These are phyloP conservation scores for Drosophila lutescens DNA, from an alignment of 2,888 invertebrate genomes.

Conservation along the genomic window DNA sequence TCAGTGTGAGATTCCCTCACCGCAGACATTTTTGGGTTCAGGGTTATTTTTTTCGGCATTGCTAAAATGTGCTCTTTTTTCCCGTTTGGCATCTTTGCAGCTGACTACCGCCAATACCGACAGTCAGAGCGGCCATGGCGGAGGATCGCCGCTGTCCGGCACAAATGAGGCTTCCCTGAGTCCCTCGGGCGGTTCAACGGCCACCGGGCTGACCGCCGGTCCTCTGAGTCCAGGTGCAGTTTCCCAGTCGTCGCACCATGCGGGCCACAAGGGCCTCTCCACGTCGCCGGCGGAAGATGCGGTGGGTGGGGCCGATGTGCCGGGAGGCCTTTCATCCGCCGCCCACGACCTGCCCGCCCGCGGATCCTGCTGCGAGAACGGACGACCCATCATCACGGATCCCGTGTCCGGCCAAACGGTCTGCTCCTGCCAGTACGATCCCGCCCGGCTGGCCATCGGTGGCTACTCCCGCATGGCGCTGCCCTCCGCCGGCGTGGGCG, in stretches of 20 bases:
- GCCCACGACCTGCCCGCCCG: constrained; percentile 63
- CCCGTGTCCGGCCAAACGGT: constrained; percentile 96
- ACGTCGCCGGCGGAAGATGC: constrained; percentile 48
- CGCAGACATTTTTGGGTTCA: constrained; percentile 46
- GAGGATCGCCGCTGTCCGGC: constrained; percentile 89
- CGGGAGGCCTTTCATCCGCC: constrained; percentile 53
- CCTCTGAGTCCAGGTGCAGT: constrained; percentile 84
- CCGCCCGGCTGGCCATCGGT: constrained; percentile 92
- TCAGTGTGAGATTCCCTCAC: constrained; percentile 36
- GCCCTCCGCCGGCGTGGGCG: constrained; percentile 89
- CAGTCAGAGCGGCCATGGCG: constrained; percentile 72
- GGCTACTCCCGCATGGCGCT: constrained; percentile 90
- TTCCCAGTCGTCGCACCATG: constrained; percentile 84
- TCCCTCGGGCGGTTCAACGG: constrained; percentile 86
- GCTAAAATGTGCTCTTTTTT: constrained; percentile 31
- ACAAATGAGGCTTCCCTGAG: constrained; percentile 90
- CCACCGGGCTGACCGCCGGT: constrained; percentile 82
- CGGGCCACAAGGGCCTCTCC: constrained; percentile 58
- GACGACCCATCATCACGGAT: constrained; percentile 95
- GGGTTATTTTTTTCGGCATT: constrained; percentile 22
- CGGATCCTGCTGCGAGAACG: constrained; percentile 93
- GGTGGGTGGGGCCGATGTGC: constrained; percentile 48
- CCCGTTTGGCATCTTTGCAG: constrained; percentile 72
- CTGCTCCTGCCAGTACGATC: constrained; percentile 97
- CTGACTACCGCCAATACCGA: constrained; percentile 58